Evolutionary conservation across 2,797 vertebrate genomes (phyloP).

Genomic region (Vultur gryphus): DNA sequence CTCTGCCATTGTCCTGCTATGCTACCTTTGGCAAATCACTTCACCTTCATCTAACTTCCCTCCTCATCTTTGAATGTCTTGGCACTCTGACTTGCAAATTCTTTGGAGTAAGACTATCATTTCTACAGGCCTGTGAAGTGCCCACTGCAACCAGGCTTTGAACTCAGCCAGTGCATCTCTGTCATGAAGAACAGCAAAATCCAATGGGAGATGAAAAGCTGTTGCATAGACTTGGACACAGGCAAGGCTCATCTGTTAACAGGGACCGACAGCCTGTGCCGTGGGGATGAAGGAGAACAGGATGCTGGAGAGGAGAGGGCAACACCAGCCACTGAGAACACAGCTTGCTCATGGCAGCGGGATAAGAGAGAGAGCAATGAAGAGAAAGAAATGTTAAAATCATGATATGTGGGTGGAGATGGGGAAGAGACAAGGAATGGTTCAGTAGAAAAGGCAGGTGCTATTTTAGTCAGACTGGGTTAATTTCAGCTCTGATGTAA

Average conservation of each 20-base stretch:
- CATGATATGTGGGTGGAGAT: conserved; percentile 6
- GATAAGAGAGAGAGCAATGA: neutral
- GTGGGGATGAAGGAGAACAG: neutral
- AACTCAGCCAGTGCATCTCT: neutral
- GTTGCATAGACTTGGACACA: neutral
- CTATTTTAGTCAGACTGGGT: conserved; percentile 54
- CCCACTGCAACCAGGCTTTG: neutral
- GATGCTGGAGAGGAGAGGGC: neutral
- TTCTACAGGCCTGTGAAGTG: neutral
- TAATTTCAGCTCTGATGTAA: conserved; percentile 64
- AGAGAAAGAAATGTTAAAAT: conserved; percentile 19
- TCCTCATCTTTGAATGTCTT: neutral
- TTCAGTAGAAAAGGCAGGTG: conserved; percentile 7
- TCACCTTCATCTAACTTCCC: neutral
- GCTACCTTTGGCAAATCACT: neutral
- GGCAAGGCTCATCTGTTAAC: neutral
- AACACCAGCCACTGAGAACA: neutral
- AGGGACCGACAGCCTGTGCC: neutral
- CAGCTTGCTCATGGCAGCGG: neutral
- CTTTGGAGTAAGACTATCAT: neutral
- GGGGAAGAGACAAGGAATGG: neutral
- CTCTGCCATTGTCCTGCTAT: neutral
- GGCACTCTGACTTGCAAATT: neutral
- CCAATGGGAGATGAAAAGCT: neutral
- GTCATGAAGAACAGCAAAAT: neutral